Percentiles rank a stretch among this genome's conserved stretches.
phyloP scores from a whole-genome alignment of 2,888 invertebrate species.

The Synergus gifuensis region DNA sequence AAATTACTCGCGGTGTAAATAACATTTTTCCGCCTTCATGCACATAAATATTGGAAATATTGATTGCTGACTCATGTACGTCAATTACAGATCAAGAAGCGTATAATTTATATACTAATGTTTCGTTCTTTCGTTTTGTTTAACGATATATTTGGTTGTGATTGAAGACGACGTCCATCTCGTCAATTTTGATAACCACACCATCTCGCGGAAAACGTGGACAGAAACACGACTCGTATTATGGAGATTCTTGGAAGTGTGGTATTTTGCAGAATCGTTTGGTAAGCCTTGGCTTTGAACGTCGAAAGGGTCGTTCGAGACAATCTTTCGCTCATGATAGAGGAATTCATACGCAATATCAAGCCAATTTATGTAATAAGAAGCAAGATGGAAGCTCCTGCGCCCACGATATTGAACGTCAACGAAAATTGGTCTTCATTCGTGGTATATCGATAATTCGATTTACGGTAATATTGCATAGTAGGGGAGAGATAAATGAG shows the following conservation, averaged over 20 bases:
- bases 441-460: constrained; percentile 36
- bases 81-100: too few relatives aligned
- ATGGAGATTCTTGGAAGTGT: constrained; percentile 16
- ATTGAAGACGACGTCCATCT: constrained; percentile 10
- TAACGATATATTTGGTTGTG: constrained; percentile 6
- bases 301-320: constrained; percentile 25
- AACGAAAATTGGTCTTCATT: constrained; percentile 35
- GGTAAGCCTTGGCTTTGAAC: constrained; percentile 21
- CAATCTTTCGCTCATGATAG: constrained; percentile 26
- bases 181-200: constrained; percentile 28
- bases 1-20: too few relatives aligned
- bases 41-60: too few relatives aligned
- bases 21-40: too few relatives aligned
- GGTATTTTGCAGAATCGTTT: constrained; percentile 15
- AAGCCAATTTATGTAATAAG: constrained; percentile 33
- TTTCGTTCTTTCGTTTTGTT: background rate
- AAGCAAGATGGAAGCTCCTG: constrained; percentile 19
- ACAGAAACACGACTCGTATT: constrained; percentile 22
- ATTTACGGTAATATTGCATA: constrained; percentile 31
- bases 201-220: constrained; percentile 18
- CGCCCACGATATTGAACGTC: constrained; percentile 26
- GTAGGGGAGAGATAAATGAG: background rate
- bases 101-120: background rate
- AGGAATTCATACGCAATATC: constrained; percentile 32
- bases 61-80: too few relatives aligned